Conservation (phyloP, 2,888 invertebrate species). For the Xiphydria camelus region DNA sequence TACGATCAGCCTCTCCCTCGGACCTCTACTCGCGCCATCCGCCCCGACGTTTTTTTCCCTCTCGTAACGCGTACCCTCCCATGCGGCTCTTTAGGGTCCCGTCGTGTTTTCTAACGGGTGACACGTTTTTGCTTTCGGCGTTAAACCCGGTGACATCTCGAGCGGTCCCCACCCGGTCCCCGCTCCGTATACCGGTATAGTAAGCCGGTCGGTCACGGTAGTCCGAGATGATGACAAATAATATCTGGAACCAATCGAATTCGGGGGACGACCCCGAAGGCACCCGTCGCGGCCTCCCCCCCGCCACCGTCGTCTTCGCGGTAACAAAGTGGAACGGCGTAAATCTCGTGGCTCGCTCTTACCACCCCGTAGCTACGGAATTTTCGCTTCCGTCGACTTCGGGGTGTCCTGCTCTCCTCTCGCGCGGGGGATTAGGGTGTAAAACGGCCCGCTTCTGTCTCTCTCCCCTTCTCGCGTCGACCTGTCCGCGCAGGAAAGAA, state of each 20-base stretch:
- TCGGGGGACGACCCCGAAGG: conserved; percentile 30
- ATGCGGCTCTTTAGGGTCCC: background rate
- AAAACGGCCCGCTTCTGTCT: conserved; percentile 26
- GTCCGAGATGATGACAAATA: conserved; percentile 47
- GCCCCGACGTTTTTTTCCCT: no score
- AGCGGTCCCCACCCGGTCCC: conserved; percentile 12
- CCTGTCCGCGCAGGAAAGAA: conserved; percentile 2
- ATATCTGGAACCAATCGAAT: conserved; percentile 51
- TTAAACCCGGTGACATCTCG: conserved; percentile 14
- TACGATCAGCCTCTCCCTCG: no score
- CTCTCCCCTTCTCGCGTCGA: conserved; percentile 4
- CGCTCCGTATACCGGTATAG: no score
- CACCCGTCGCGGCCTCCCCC: no score
- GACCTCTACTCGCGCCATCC: no score
- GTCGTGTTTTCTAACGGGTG: conserved; percentile 14
- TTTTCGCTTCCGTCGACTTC: conserved; percentile 29
- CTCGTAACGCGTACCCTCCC: no score
- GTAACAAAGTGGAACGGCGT: conserved; percentile 46
- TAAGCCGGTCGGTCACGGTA: conserved; percentile 42
- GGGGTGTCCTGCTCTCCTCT: conserved; percentile 18
- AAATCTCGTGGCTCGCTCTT: conserved; percentile 40
- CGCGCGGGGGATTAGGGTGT: conserved; percentile 31
- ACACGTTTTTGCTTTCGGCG: conserved; percentile 27
- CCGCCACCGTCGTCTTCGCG: conserved; percentile 18
- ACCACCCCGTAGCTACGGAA: conserved; percentile 18